Evolutionary conservation across 2,113 vertebrate species (phyloP), one percentile per base, ranked within the genome.

Genomic region (Mesoclemmys tuberculata): DNA sequence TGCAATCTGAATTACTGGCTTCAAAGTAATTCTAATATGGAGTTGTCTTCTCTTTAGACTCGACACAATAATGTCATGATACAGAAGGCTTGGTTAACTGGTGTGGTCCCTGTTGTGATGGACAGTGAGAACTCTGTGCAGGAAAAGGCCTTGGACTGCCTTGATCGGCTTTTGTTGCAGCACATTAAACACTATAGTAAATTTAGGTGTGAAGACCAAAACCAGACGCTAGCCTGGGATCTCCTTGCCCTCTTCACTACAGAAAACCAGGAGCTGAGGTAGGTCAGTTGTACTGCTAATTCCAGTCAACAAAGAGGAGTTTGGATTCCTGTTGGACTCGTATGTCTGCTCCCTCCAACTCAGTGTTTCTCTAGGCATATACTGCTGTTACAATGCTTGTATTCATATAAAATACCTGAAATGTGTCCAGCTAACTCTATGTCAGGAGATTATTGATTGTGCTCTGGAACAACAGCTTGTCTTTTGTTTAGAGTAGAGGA

Each of bases 61-160:
- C 98, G 98, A 74, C 98, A 97, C 1, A 89, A 90, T 19, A 98
- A 93, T 2, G 89, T 93, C 6, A 91, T 97, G 31, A 96, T 99
- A 56, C 99, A 99, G 98, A 99, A 98, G 95, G 98, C 98, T 4
- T 99, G 99, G 99, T 96, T 99, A 86, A 88, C 93, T 0, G 99
- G 99, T 0, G 98, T 99, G 74, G 94, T 99, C 52, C 99, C 99
- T 0, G 98, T 98, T 2, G 98, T 99, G 93, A 97, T 98, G 89
- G 99, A 99, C 91, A 38, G 95, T 0, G 99, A 99, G 95, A 98
- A 27, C 93, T 98, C 99, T 0, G 98, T 99, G 54, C 99, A 99
- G 64, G 99, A 99, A 87, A 99, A 99, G 94, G 99, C 99, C 38
- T 90, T 99, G 95, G 99, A 99, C 27, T 99, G 98, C 95, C 97